phyloP scores from a whole-genome alignment of 2,797 vertebrate species.

The Semotilus atromaculatus region DNA sequence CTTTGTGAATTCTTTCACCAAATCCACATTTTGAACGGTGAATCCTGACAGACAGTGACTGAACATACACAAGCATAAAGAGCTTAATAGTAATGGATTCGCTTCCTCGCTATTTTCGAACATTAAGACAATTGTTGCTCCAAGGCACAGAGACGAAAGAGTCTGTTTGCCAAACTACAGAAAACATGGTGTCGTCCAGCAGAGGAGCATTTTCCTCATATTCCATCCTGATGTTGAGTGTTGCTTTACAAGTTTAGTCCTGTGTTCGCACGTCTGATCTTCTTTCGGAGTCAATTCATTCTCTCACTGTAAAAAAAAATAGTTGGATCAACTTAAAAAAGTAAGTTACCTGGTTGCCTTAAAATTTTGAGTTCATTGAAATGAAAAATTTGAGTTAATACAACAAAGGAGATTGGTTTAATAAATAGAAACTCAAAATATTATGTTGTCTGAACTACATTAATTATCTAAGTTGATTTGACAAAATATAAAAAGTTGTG shows the following conservation, averaged over 20 bases:
- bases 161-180: conserved; percentile 29
- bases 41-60: not conserved
- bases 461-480: too few species aligned
- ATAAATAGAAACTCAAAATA: too few species aligned
- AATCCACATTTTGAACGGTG: conserved; percentile 13
- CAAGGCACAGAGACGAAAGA: conserved; percentile 26
- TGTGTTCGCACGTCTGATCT: not conserved
- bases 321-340: too few species aligned
- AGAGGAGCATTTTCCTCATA: conserved; percentile 11
- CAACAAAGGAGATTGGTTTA: too few species aligned
- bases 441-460: too few species aligned
- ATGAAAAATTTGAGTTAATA: too few species aligned
- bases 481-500: too few species aligned
- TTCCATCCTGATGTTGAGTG: not conserved
- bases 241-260: not conserved
- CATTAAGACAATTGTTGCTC: conserved; percentile 49
- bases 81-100: conserved; percentile 26
- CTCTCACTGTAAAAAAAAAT: too few species aligned
- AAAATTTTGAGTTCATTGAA: too few species aligned
- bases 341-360: too few species aligned
- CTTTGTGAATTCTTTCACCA: not conserved
- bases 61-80: conserved; percentile 24
- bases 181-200: conserved; percentile 26
- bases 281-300: not conserved
- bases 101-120: conserved; percentile 1